Percentiles rank a stretch among this genome's conserved stretches.
Evolutionary conservation across 2,888 invertebrate genomes (phyloP).

Genomic region (Miltochrista miniata): DNA sequence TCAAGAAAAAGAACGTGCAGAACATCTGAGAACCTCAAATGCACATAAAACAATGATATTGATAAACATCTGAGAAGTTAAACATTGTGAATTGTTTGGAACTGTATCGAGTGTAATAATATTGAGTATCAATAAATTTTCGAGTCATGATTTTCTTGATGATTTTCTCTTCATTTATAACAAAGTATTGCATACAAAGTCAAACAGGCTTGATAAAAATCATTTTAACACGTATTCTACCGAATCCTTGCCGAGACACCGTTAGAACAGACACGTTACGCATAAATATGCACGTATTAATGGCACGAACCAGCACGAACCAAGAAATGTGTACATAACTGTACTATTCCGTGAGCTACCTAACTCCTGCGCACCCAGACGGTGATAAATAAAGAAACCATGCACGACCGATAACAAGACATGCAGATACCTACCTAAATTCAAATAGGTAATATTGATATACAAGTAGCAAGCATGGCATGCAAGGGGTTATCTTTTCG

Average conservation of each 20-base stretch:
- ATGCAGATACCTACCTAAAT: neutral
- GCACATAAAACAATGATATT: conserved; percentile 25
- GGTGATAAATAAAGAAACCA: conserved; percentile 33
- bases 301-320: conserved; percentile 50
- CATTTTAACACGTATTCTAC: conserved; percentile 57
- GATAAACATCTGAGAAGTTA: conserved; percentile 31
- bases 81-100: conserved; percentile 40
- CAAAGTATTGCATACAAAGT: conserved; percentile 9
- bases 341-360: conserved; percentile 66
- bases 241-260: conserved; percentile 69
- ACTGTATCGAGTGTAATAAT: conserved; percentile 23
- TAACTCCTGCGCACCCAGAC: conserved; percentile 53
- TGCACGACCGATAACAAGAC: conserved; percentile 45
- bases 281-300: conserved; percentile 80
- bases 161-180: conserved; percentile 33
- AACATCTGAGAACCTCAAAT: conserved; percentile 24
- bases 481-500: neutral
- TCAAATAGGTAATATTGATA: neutral
- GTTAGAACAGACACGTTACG: conserved; percentile 75
- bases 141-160: conserved; percentile 42
- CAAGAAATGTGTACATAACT: conserved; percentile 69
- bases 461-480: neutral
- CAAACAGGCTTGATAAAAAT: conserved; percentile 36
- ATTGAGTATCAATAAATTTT: conserved; percentile 36
- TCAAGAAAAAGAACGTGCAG: conserved; percentile 16